Evolutionary conservation across 2,888 invertebrate species (phyloP).

Genomic region (Lysandra coridon): DNA sequence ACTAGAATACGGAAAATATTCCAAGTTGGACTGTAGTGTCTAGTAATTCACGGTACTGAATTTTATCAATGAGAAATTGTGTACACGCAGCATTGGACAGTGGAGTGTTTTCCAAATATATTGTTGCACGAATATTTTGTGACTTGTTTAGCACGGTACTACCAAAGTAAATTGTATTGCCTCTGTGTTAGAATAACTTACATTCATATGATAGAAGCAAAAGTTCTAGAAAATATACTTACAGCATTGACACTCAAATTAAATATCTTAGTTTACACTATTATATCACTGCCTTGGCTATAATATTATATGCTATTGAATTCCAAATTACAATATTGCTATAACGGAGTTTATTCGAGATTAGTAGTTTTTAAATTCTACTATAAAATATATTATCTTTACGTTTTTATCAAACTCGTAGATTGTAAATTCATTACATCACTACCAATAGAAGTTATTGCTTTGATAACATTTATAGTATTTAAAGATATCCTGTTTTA

Average conservation of each 20-base stretch:
- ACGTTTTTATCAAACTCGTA: not conserved
- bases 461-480: not conserved
- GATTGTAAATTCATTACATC: conserved; percentile 2
- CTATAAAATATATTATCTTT: not conserved
- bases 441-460: not conserved
- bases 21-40: conserved; percentile 32
- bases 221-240: not conserved
- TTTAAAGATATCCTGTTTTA: not conserved
- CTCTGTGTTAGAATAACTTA: not conserved
- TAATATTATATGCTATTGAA: too few relatives aligned
- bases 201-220: not conserved
- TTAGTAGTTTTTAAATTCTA: not conserved
- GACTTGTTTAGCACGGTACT: not conserved
- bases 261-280: too few relatives aligned
- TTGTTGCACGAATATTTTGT: conserved; percentile 30
- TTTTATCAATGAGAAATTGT: conserved; percentile 44
- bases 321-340: too few relatives aligned
- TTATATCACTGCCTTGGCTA: too few relatives aligned
- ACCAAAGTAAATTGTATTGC: not conserved
- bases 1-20: conserved; percentile 43
- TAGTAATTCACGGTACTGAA: conserved; percentile 55
- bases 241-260: too few relatives aligned
- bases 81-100: conserved; percentile 45
- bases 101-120: conserved; percentile 35
- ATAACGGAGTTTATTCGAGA: not conserved